Conservation (phyloP, 1,140 invertebrate genomes). For the Cherax quadricarinatus region DNA sequence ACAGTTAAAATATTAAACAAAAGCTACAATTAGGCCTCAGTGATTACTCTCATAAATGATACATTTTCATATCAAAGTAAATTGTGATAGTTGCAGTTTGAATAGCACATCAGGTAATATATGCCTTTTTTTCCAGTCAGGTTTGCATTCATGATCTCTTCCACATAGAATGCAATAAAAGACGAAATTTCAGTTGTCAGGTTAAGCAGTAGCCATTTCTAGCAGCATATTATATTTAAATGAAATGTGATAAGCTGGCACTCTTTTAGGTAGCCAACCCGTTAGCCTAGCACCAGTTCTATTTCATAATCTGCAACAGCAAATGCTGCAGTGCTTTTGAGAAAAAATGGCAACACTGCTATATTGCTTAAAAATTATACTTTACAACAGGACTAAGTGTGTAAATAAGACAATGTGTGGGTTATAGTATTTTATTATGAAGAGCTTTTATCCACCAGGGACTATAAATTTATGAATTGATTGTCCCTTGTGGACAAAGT, state of each 20-base stretch:
- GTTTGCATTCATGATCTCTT: slow-evolving; percentile 29
- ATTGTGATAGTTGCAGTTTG: slow-evolving; percentile 1
- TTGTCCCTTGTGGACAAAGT: no score
- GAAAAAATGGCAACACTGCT: slow-evolving; percentile 16
- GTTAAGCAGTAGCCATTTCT: slow-evolving; percentile 31
- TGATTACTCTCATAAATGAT: background rate
- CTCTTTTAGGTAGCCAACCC: slow-evolving; percentile 6
- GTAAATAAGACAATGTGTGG: no score
- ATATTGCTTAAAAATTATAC: slow-evolving; percentile 11
- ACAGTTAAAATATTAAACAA: background rate
- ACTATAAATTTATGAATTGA: no score
- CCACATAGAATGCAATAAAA: slow-evolving; percentile 20
- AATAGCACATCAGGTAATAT: slow-evolving; percentile 12
- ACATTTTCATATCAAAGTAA: background rate
- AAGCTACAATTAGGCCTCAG: background rate
- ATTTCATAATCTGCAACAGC: background rate
- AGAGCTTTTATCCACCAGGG: no score
- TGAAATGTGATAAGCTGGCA: slow-evolving; percentile 36
- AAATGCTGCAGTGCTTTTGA: slow-evolving; percentile 1
- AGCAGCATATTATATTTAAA: slow-evolving; percentile 21
- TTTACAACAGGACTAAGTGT: slow-evolving; percentile 10
- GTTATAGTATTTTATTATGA: no score
- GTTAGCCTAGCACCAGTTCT: background rate
- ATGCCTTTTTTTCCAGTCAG: background rate
- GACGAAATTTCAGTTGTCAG: background rate